These are phyloP conservation scores for Acanthosepion pharaonis DNA, from an alignment of 2,888 invertebrate species.

Conservation along the genomic window DNA sequence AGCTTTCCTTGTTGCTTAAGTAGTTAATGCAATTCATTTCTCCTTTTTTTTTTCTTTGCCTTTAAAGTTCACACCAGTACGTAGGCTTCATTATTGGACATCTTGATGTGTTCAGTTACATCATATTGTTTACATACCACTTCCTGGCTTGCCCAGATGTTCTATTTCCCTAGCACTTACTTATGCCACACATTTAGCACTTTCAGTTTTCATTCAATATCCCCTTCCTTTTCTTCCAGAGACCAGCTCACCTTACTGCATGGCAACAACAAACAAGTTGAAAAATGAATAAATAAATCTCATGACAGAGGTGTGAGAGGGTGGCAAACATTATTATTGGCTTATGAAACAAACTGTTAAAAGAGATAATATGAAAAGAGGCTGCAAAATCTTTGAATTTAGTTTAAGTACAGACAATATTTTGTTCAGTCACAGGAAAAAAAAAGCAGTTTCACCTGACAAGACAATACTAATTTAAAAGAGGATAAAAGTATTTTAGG, in stretches of 20 bases:
- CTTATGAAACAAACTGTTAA: neutral
- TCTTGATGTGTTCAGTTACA: constrained; percentile 6
- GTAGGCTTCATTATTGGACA: neutral
- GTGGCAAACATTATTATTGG: neutral
- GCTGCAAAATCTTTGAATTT: neutral
- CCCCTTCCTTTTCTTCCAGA: neutral
- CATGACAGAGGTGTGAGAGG: neutral
- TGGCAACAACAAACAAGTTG: constrained; percentile 33
- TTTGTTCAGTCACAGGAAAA: neutral
- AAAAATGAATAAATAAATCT: neutral
- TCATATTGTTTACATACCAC: constrained; percentile 9
- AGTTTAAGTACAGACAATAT: neutral
- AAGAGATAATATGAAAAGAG: neutral
- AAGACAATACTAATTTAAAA: neutral
- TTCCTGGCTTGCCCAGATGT: constrained; percentile 8
- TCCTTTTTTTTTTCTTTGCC: neutral
- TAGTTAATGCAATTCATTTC: neutral
- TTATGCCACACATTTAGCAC: neutral
- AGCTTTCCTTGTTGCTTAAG: neutral
- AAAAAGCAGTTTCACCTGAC: too few species aligned
- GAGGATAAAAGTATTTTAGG: neutral
- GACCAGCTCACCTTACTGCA: constrained; percentile 18
- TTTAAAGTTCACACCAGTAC: neutral
- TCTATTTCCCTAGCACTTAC: neutral
- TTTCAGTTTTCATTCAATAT: neutral